These are phyloP conservation scores for Ailuropoda melanoleuca DNA, from an alignment of 2,113 vertebrate genomes.

Conservation along the genomic window DNA sequence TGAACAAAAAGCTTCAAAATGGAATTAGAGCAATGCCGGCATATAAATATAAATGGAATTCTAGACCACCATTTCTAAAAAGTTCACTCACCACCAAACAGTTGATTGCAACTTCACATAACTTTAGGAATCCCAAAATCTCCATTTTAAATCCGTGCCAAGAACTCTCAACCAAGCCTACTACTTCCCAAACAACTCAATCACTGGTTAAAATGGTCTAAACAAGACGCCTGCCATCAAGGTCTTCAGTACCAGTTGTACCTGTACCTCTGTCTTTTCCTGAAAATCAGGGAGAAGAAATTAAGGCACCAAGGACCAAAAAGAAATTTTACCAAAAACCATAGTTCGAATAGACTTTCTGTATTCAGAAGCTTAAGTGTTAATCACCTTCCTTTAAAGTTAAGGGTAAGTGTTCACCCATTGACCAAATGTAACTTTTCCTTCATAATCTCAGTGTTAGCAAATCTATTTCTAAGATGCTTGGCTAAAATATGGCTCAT, in stretches of 20 bases:
- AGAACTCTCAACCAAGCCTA: neutral
- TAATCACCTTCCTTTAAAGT: constrained; percentile 30
- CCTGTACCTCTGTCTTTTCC: constrained; percentile 39
- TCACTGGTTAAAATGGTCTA: constrained; percentile 25
- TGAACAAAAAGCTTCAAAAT: constrained; percentile 43
- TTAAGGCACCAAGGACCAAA: constrained; percentile 44
- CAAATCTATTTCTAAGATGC: neutral
- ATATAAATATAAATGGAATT: constrained; percentile 2
- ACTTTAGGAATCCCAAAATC: neutral
- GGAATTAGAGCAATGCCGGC: neutral
- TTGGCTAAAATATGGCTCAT: neutral
- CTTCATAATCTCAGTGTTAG: neutral
- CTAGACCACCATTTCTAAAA: neutral
- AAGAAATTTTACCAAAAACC: constrained; percentile 65
- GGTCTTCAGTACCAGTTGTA: constrained; percentile 45
- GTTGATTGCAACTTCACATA: neutral
- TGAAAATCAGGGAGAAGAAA: constrained; percentile 32
- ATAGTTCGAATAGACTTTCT: constrained; percentile 15
- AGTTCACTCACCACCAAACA: neutral
- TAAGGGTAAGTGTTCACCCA: constrained; percentile 26
- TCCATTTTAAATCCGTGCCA: constrained; percentile 39
- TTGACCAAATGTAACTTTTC: constrained; percentile 40
- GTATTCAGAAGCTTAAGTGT: constrained; percentile 54
- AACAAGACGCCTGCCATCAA: neutral
- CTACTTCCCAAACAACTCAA: neutral